A percentile compares a stretch with the other conserved stretches of the same genome.
Conservation (phyloP, 2,797 vertebrate species). For the Sebastes aleutianus region DNA sequence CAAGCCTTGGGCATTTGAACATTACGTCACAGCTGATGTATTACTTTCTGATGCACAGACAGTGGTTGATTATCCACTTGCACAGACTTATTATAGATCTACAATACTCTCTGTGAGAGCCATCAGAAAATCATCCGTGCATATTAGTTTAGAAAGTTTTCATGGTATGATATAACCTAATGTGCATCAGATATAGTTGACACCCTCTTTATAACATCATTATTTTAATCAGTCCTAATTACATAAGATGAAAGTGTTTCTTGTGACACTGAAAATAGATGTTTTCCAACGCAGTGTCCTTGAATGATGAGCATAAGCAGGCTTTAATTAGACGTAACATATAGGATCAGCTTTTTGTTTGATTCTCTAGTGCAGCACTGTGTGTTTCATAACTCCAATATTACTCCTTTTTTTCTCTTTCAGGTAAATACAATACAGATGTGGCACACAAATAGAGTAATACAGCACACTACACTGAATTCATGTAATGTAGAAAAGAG, state of each 20-base stretch:
- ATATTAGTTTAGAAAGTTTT: neutral
- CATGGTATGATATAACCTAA: neutral
- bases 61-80: neutral
- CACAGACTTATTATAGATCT: neutral
- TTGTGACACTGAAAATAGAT: conserved; percentile 9
- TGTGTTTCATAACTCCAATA: neutral
- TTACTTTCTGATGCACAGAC: neutral
- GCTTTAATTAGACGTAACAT: conserved; percentile 30
- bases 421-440: neutral
- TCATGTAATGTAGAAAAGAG: neutral
- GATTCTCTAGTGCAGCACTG: neutral
- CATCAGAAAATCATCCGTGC: neutral
- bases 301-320: conserved; percentile 19
- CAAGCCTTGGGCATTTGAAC: neutral
- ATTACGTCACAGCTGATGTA: neutral
- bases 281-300: conserved; percentile 25
- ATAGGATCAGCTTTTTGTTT: neutral
- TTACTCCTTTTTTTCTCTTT: neutral
- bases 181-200: neutral
- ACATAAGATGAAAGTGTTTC: conserved; percentile 19
- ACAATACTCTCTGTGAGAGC: neutral
- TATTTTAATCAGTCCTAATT: conserved; percentile 19
- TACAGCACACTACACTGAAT: neutral
- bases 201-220: neutral
- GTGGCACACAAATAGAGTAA: neutral